A percentile compares a stretch with the other conserved stretches of the same genome.
These are phyloP conservation scores for Sialis lutaria DNA, from an alignment of 2,888 invertebrate species.

Conservation along the genomic window DNA sequence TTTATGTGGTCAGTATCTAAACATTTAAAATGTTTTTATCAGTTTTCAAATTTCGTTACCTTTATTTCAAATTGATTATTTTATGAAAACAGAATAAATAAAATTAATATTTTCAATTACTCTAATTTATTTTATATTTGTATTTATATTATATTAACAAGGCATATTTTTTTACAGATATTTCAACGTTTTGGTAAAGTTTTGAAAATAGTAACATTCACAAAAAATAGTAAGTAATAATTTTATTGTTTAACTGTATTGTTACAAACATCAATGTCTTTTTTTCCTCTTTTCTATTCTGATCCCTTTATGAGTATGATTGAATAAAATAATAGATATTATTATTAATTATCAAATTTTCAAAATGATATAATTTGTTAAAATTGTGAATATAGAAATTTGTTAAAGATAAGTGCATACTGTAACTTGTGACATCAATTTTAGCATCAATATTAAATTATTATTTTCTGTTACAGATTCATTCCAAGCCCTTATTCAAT, in stretches of 20 bases:
- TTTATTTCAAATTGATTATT: not conserved
- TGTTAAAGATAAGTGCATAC: not conserved
- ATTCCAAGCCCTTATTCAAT: constrained; percentile 98
- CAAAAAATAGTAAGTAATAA: constrained; percentile 87
- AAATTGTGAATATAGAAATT: not conserved
- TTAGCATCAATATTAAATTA: not conserved
- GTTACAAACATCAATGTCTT: not conserved
- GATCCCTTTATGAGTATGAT: not conserved
- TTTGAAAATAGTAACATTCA: constrained; percentile 98
- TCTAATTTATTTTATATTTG: not conserved
- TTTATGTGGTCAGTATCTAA: constrained; percentile 54
- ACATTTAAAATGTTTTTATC: not conserved
- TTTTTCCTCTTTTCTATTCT: too few relatives aligned
- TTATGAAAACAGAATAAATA: not conserved
- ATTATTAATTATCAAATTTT: not conserved
- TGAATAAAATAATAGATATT: not conserved
- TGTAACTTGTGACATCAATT: not conserved
- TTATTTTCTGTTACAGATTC: constrained; percentile 44
- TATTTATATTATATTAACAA: not conserved
- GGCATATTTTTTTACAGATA: constrained; percentile 47
- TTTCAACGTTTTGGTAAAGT: constrained; percentile 98
- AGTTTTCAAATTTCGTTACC: not conserved
- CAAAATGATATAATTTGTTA: too few relatives aligned
- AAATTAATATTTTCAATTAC: not conserved
- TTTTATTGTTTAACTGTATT: not conserved